Percentiles rank a stretch among this genome's conserved stretches.
These are phyloP conservation scores for Strigops habroptila DNA, from an alignment of 2,113 vertebrate species.

Conservation along the genomic window DNA sequence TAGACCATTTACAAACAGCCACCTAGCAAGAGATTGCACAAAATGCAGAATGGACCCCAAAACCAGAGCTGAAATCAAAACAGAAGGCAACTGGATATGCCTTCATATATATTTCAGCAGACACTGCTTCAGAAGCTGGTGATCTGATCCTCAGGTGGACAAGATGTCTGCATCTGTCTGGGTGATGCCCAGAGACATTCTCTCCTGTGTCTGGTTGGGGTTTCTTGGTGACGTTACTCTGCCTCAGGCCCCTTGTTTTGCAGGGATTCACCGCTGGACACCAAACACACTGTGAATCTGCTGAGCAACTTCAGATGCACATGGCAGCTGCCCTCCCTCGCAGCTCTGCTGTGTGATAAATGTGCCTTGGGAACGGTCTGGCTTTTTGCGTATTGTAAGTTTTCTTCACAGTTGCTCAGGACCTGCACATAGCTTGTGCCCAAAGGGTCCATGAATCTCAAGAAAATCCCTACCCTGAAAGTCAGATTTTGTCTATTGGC, in stretches of 20 bases:
- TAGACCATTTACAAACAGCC: not conserved
- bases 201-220: fast-evolving
- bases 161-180: not conserved
- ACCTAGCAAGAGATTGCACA: not conserved
- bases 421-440: not conserved
- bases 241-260: not conserved
- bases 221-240: not conserved
- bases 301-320: not conserved
- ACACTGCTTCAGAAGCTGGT: not conserved
- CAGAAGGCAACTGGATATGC: not conserved
- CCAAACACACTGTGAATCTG: not conserved
- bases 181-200: not conserved
- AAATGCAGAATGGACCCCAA: not conserved
- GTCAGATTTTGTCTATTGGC: not conserved
- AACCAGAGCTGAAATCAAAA: not conserved
- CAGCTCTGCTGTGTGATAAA: not conserved
- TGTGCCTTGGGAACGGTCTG: not conserved
- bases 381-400: not conserved
- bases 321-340: fast-evolving
- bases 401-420: not conserved
- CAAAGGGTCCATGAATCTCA: too few species aligned
- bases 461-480: not conserved
- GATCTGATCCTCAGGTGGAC: not conserved
- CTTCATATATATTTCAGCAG: not conserved
- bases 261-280: not conserved